Evolutionary conservation across 2,888 invertebrate species (phyloP), one percentile per base, ranked within the genome.

Genomic region (Operophtera brumata): DNA sequence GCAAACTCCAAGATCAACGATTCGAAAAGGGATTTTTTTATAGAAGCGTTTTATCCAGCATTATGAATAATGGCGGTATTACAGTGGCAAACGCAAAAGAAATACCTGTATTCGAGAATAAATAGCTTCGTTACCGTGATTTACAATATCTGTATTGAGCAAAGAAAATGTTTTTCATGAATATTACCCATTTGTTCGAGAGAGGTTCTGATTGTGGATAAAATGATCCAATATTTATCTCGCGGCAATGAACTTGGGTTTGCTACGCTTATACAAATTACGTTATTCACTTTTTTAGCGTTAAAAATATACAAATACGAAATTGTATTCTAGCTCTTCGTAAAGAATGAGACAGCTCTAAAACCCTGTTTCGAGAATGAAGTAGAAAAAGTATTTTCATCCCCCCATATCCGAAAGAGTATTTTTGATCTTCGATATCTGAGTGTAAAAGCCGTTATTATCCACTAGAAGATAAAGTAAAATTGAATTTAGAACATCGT

Each of bases 91-190:
- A 62, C 55, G 64, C 43, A 36, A 35, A 64, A 68, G 64, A 70
- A 70, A 66, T 62, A 69, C 62, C 59, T 65, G 65, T 61, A 65
- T 63, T 65, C 59, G 50, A 47, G 61, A 66, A 78, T 65, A 62
- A 64, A 78, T 76, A 65, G 66, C 66, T 77, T 77, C 72, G 73
- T 79, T 76, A 78, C 63, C 32, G 64, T 77, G 78, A 78, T 79
- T 76, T 75, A 79, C 67, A 70, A 64, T 73, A 71, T 69, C 68
- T 69, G 58, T 68, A 65, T 65, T 61, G 55, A 40, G 60, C 54
- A 60, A 64, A 66, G 62, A 65, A 67, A 63, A 65, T 67, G 54
- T 65, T 66, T 62, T 62, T 51, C 20, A 42, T 45, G 47, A 59
- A 61, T 47, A 61, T 57, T 52, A 53, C 54, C 45, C 42, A 57